A percentile compares a stretch with the other conserved stretches of the same genome.
Conservation (phyloP, 2,888 invertebrate species). For the Hedya salicella region DNA sequence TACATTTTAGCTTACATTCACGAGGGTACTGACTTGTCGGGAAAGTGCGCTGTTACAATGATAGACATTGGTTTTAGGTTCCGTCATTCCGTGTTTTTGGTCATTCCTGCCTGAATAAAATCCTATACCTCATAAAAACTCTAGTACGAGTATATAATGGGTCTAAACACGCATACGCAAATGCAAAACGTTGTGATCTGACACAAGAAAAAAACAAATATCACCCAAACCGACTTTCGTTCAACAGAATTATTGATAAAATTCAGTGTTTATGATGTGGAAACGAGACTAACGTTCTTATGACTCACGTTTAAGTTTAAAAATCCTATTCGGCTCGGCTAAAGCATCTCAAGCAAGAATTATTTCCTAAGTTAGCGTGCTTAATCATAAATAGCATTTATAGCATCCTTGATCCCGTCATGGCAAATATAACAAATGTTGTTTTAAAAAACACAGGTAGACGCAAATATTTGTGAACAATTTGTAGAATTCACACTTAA, state of each 20-base stretch:
- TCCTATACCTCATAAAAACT: too few species aligned
- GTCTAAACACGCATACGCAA: too few species aligned
- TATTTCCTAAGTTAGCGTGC: conserved; percentile 64
- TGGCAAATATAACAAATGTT: conserved; percentile 74
- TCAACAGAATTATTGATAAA: not conserved
- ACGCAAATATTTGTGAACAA: conserved; percentile 84
- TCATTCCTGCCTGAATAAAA: too few species aligned
- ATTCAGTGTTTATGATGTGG: conserved; percentile 9
- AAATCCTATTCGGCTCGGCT: conserved; percentile 12
- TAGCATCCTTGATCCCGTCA: conserved; percentile 73
- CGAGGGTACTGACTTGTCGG: not conserved
- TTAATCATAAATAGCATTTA: conserved; percentile 71
- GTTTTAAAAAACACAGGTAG: conserved; percentile 79
- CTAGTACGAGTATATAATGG: too few species aligned
- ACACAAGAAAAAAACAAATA: not conserved
- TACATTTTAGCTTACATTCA: not conserved
- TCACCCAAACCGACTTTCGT: too few species aligned
- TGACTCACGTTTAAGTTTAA: conserved; percentile 29
- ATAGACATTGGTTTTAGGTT: not conserved
- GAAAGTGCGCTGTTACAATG: not conserved
- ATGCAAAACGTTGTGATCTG: too few species aligned
- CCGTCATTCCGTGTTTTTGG: not conserved
- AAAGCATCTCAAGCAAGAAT: conserved; percentile 12
- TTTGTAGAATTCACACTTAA: conserved; percentile 84
- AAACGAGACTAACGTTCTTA: conserved; percentile 14